Conservation (phyloP, 2,888 invertebrate species). For the Cheiracanthium punctorium region DNA sequence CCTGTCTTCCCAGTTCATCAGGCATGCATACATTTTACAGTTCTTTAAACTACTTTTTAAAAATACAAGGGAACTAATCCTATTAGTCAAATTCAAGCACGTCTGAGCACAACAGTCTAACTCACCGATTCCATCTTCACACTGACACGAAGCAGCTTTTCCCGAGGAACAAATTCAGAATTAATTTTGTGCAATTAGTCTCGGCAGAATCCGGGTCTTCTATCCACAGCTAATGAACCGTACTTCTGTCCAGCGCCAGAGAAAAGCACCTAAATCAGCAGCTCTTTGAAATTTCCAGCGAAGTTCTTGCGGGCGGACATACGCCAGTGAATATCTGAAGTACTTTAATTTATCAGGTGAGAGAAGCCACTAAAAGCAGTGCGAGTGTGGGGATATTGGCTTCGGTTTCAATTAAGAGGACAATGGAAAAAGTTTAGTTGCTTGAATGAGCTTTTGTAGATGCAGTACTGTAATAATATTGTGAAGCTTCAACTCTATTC, state of each 20-base stretch:
- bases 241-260: background rate
- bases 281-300: background rate
- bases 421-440: too few relatives aligned
- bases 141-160: too few relatives aligned
- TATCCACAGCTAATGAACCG: background rate
- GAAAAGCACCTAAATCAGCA: background rate
- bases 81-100: too few relatives aligned
- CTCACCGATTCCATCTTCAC: too few relatives aligned
- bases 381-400: background rate
- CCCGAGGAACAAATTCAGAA: background rate
- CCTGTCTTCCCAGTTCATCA: too few relatives aligned
- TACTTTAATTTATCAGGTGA: background rate
- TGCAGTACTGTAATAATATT: too few relatives aligned
- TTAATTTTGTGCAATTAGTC: conserved; percentile 8
- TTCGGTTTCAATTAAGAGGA: background rate
- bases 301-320: background rate
- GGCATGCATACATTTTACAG: too few relatives aligned
- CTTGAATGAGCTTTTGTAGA: too few relatives aligned
- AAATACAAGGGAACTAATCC: too few relatives aligned
- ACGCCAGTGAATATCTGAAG: background rate
- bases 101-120: too few relatives aligned
- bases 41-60: too few relatives aligned
- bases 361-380: background rate
- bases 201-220: background rate
- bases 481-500: too few relatives aligned